phyloP scores from a whole-genome alignment of 2,797 vertebrate genomes.

The Mus spretus region DNA sequence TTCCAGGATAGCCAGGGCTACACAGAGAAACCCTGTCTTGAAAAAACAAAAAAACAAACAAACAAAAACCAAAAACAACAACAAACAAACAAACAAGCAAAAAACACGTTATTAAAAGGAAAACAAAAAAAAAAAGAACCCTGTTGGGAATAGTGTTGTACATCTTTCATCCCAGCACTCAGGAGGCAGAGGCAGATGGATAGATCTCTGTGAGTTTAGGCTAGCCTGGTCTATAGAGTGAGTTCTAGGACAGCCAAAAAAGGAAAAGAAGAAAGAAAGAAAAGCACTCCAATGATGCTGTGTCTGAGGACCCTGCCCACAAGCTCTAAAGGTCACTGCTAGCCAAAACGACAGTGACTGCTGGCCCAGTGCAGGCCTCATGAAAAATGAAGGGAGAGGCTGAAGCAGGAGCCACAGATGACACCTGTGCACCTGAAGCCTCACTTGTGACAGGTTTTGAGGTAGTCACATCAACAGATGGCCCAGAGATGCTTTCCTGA shows the following conservation, averaged over 20 bases:
- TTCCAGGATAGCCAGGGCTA: too few relatives aligned
- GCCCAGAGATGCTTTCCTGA: too few relatives aligned
- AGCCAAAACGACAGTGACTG: background rate
- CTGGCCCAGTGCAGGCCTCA: background rate
- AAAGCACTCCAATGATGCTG: background rate
- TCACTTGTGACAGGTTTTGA: background rate
- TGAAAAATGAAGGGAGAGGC: background rate
- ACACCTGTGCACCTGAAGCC: background rate
- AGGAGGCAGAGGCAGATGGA: background rate
- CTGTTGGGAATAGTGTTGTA: too few relatives aligned
- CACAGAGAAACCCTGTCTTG: too few relatives aligned
- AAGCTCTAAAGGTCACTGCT: background rate
- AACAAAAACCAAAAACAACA: too few relatives aligned
- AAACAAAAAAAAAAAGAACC: background rate
- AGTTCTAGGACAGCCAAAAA: background rate
- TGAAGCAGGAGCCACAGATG: background rate
- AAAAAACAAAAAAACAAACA: too few relatives aligned
- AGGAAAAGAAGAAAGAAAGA: background rate
- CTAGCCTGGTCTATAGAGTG: background rate
- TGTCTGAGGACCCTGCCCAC: background rate
- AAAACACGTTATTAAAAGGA: background rate
- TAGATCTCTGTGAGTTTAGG: background rate
- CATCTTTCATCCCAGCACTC: background rate
- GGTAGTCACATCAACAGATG: background rate
- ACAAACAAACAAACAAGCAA: too few relatives aligned